A percentile compares a stretch with the other conserved stretches of the same genome.
Evolutionary conservation across 2,113 vertebrate species (phyloP).

Genomic region (Chinchilla lanigera): DNA sequence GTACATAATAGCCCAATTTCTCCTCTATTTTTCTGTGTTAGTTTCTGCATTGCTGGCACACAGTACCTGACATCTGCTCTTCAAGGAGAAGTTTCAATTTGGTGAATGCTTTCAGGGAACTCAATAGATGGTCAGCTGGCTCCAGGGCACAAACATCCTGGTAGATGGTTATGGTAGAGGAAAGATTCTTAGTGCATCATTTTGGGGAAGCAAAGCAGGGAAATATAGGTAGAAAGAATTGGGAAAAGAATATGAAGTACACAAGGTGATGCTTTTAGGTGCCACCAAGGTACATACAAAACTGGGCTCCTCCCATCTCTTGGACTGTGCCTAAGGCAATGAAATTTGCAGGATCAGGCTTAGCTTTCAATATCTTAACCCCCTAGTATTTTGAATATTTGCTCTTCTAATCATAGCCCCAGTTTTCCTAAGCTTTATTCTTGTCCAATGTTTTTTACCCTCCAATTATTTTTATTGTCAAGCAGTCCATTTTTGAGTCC

Average conservation of each 20-base stretch:
- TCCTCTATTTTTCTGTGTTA: background rate
- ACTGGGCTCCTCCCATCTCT: background rate
- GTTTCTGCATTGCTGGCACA: background rate
- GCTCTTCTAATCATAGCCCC: background rate
- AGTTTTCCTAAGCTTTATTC: background rate
- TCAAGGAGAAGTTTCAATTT: background rate
- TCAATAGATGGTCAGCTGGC: background rate
- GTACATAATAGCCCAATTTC: background rate
- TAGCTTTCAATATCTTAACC: background rate
- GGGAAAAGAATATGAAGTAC: background rate
- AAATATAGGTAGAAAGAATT: background rate
- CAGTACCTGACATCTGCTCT: background rate
- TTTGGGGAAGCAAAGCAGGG: background rate
- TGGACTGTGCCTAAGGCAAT: background rate
- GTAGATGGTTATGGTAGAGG: background rate
- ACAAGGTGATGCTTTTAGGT: background rate
- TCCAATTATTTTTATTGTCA: background rate
- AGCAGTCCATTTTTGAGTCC: background rate
- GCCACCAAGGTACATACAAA: too few species aligned
- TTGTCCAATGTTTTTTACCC: background rate
- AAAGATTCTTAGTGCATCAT: background rate
- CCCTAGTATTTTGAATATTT: background rate
- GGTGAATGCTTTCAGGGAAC: background rate
- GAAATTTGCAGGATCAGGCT: background rate
- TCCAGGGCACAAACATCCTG: background rate